Base-by-base conservation (phyloP, 2,888 invertebrate species). In the Drosophila parthenogenetica region DNA sequence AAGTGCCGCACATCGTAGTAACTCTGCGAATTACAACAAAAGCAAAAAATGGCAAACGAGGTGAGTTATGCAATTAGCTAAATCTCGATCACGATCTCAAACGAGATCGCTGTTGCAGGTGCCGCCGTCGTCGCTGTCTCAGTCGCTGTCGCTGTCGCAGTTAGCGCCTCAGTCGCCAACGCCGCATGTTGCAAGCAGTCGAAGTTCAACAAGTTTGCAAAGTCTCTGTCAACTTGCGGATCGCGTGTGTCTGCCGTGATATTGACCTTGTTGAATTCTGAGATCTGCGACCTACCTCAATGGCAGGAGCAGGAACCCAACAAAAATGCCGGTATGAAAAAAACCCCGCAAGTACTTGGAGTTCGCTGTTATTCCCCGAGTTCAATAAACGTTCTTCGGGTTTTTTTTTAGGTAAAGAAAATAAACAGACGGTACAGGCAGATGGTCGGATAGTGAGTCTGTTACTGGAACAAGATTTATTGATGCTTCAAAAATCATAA, bases 251-350 rank as follows among this genome's bases (percentile, higher is more conserved):
- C 67, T 53, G 75, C 48, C 67, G 54, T 68, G 61, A 58, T 69
- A 87, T 63, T 71, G 86, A 88, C 83, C 83, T 83, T 77, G 49
- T 17, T 35, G 49, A 40, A 61, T 35, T 59, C 72, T 69, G 69
- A 78, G 85, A 82, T 87, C 85, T 69, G 74, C 77, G 83, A 83
- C 83, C 83, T 87, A 75, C 88, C 83, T 87, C 83, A 83, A 83
- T 85, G 86, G 77, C 88, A 87, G 88, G 74, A 79, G 54, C 85
- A 69, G 87, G 75, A 76, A 76, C 58, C 51, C 35, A 8, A 35
- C 13, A 35, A 35, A 48, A 57, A 43, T 45, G 45, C 32, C 50
- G 59, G 50, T 42, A 37, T n/a, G 16, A 19, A 48, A 29, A n/a
- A 40, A 57, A 37, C 1, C 19, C 35, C 68, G 66, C 49, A 54